Conservation (phyloP, 2,113 vertebrate genomes). For the Eleginops maclovinus region DNA sequence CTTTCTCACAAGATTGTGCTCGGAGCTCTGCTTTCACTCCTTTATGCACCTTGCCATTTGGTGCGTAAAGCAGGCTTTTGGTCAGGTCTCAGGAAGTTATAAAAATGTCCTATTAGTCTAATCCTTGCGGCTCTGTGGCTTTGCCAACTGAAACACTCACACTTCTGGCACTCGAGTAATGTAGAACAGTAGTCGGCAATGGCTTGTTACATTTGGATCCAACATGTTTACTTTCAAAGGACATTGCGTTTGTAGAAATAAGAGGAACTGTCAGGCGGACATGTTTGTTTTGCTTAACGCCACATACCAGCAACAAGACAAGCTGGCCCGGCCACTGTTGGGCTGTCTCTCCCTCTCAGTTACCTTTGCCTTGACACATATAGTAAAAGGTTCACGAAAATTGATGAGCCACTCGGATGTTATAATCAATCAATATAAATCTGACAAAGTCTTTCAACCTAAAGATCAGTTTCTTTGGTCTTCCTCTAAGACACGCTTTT, state of each 20-base stretch:
- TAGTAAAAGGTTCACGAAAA: background rate
- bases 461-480: background rate
- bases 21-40: background rate
- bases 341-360: background rate
- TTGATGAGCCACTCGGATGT: background rate
- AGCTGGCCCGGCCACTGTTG: slow-evolving; percentile 52
- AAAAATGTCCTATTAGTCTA: background rate
- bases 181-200: background rate
- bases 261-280: slow-evolving; percentile 38
- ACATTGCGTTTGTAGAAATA: slow-evolving; percentile 38
- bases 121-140: background rate
- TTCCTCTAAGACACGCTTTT: background rate
- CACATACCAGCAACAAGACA: slow-evolving; percentile 66
- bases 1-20: background rate
- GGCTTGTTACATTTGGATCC: slow-evolving; percentile 24
- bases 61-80: background rate
- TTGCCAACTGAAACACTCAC: background rate
- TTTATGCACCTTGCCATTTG: background rate
- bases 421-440: background rate
- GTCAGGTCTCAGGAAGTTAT: slow-evolving; percentile 1
- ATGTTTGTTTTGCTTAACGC: slow-evolving; percentile 67
- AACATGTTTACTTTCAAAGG: slow-evolving; percentile 34
- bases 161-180: background rate
- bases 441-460: background rate
- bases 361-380: background rate